Percentiles rank a stretch among this genome's conserved stretches.
phyloP scores from a whole-genome alignment of 2,113 vertebrate genomes.

The Gnathonemus echidnorhynchus region DNA sequence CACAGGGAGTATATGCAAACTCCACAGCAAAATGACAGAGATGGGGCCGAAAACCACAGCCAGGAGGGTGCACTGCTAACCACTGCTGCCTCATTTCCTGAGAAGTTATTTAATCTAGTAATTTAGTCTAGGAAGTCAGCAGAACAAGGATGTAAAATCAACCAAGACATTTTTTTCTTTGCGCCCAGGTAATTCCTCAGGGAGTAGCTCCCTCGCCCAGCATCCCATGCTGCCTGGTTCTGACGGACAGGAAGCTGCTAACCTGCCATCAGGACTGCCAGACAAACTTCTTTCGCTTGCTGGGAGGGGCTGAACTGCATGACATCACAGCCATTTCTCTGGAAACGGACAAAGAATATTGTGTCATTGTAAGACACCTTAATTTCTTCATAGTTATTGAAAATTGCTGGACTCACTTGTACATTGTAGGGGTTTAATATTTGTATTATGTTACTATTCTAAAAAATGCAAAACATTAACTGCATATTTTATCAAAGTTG shows the following conservation, averaged over 20 bases:
- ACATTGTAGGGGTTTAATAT: not conserved
- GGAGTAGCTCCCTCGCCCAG: conserved; percentile 75
- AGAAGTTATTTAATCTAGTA: not conserved
- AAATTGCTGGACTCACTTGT: not conserved
- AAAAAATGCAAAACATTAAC: not conserved
- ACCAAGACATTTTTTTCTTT: not conserved
- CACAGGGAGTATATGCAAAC: not conserved
- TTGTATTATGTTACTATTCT: not conserved
- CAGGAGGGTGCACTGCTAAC: not conserved
- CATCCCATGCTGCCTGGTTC: conserved; percentile 87
- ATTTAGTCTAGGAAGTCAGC: not conserved
- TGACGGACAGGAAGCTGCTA: conserved; percentile 73
- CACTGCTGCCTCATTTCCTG: not conserved
- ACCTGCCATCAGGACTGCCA: conserved; percentile 95
- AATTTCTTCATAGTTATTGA: not conserved
- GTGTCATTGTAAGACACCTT: conserved; percentile 72
- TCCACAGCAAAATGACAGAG: not conserved
- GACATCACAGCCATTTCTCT: conserved; percentile 62
- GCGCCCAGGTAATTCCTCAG: conserved; percentile 78
- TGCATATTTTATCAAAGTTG: not conserved
- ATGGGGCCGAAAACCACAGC: not conserved
- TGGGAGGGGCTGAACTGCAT: conserved; percentile 66
- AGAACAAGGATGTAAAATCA: not conserved
- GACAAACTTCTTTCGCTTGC: conserved; percentile 90
- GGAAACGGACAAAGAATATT: conserved; percentile 75